Base-by-base conservation (phyloP, 1,140 invertebrate species). In the Globodera ellingtonae region DNA sequence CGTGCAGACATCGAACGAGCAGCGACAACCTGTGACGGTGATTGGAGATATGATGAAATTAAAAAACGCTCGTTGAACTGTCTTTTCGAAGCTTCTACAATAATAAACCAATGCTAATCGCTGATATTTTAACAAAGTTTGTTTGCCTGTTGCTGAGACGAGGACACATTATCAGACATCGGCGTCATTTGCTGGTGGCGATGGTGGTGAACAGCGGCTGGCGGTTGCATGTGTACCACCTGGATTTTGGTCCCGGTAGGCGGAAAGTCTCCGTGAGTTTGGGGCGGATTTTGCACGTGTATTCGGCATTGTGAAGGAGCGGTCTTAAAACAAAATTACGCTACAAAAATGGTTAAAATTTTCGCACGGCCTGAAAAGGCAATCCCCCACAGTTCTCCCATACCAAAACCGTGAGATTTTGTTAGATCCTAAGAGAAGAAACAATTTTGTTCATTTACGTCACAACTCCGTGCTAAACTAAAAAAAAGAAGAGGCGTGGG, bases 251-350 rank as follows among this genome's bases (percentile, higher is more conserved):
- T 80, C 1, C 72, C 79, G 7, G 79, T 80, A 5, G 65, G 47
- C 21, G 79, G 79, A 56, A 80, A 80, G 44, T 80, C 79, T 6
- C 70, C 69, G 35, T 80, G 59, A 44, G 79, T 67, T 65, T 80
- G 70, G 3, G 79, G 79, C 13, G 79, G 79, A 24, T 80, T 80
- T 67, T 80, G 79, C 21, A 80, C 79, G 69, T 80, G 79, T 35
- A 80, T 80, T 21, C 79, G 62, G 52, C 79, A 80, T n/a, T 79
- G 78, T 35, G 50, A 50, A 15, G 70, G 56, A 47, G 35, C 62
- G 44, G 24, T 44, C 73, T 65, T 56, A 9, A 9, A 52, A 15
- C 9, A 72, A 72, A 46, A 9, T 21, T 46, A 24, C 35, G 35
- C 35, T 35, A 35, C 35, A 35, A 35, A 35, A 35, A 35, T 35